A percentile compares a stretch with the other conserved stretches of the same genome.
Conservation (phyloP, 2,113 vertebrate species). For the Phyllopteryx taeniolatus region DNA sequence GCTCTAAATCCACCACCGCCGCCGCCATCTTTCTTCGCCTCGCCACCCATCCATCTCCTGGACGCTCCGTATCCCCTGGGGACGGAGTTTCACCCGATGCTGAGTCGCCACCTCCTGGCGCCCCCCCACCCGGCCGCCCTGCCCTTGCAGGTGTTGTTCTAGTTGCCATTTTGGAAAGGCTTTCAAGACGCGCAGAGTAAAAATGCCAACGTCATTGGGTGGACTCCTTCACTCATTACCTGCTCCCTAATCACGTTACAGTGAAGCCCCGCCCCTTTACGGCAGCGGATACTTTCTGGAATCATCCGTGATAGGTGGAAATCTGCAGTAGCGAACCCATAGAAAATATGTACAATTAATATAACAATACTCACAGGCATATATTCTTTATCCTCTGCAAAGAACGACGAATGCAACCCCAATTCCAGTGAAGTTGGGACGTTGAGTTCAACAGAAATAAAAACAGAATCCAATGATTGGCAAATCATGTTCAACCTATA, state of each 20-base stretch:
- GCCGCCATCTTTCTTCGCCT: conserved; percentile 45
- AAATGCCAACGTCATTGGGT: background rate
- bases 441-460: too few species aligned
- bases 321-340: too few species aligned
- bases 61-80: conserved; percentile 47
- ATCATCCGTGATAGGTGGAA: too few species aligned
- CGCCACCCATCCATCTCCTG: conserved; percentile 43
- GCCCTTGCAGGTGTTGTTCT: conserved; percentile 59
- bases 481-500: too few species aligned
- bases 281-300: too few species aligned
- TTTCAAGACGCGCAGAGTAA: background rate
- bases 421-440: too few species aligned
- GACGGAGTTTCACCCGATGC: conserved; percentile 51
- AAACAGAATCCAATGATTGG: too few species aligned
- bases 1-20: conserved; percentile 30
- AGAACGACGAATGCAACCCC: too few species aligned
- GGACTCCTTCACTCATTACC: background rate
- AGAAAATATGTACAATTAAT: too few species aligned
- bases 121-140: conserved; percentile 46
- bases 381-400: too few species aligned
- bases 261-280: background rate
- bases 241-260: background rate
- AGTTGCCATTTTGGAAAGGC: background rate
- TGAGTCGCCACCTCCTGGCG: conserved; percentile 45
- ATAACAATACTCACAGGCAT: too few species aligned